These are phyloP conservation scores for Orchestia grillus DNA, from an alignment of 1,140 invertebrate species.

Conservation along the genomic window DNA sequence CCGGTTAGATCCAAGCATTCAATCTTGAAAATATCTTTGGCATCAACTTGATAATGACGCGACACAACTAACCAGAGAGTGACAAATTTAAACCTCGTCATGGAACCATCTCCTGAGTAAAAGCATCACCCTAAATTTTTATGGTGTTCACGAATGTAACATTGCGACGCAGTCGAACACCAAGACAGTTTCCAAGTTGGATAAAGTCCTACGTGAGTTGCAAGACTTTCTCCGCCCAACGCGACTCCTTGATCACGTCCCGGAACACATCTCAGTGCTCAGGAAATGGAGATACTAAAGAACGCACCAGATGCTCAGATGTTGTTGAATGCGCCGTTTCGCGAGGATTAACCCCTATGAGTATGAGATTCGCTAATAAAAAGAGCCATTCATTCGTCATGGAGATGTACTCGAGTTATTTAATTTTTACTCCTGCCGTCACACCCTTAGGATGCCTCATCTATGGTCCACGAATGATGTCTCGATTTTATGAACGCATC, in stretches of 20 bases:
- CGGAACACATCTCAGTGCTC: not conserved
- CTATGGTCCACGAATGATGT: not conserved
- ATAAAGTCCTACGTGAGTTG: conserved; percentile 20
- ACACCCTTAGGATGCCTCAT: not conserved
- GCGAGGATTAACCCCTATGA: not conserved
- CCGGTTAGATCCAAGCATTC: not conserved
- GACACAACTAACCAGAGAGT: not conserved
- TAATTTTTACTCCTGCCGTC: not conserved
- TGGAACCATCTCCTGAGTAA: not conserved
- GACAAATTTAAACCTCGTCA: not conserved
- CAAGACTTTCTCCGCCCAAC: not conserved
- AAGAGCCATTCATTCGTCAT: not conserved
- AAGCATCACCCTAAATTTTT: not conserved
- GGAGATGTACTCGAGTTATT: not conserved
- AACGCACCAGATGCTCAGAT: not conserved
- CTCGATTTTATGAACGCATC: not conserved
- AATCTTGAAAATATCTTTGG: not conserved
- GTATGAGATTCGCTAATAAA: not conserved
- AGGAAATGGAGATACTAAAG: not conserved
- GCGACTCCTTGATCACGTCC: conserved; percentile 10
- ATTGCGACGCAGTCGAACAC: not conserved
- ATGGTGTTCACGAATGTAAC: not conserved
- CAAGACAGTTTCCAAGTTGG: not conserved
- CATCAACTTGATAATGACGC: not conserved
- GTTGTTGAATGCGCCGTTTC: not conserved